phyloP scores from a whole-genome alignment of 2,888 invertebrate species.

The Thera obeliscata region DNA sequence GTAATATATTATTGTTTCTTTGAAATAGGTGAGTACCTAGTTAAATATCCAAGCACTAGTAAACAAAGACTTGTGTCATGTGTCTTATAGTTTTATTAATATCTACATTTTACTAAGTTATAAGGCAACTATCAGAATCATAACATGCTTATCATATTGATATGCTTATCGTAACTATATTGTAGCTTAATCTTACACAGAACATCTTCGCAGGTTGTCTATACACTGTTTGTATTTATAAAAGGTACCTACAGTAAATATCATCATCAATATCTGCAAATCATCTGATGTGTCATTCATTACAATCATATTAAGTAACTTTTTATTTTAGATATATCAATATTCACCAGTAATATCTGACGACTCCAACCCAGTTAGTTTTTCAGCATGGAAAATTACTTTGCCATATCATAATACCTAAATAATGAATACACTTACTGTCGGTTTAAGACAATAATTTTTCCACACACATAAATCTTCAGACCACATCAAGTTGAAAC shows the following conservation, averaged over 20 bases:
- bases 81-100: no score
- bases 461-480: neutral
- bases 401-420: neutral
- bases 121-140: no score
- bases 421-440: neutral
- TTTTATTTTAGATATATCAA: no score
- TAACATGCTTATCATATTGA: no score
- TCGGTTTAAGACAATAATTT: neutral
- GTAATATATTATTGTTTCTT: neutral
- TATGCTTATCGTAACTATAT: no score
- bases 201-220: neutral
- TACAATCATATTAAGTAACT: no score
- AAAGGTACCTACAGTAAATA: neutral
- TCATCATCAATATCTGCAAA: constrained; percentile 1
- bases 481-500: neutral
- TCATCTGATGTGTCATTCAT: neutral
- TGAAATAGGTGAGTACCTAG: neutral
- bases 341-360: no score
- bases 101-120: no score
- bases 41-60: neutral
- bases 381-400: no score
- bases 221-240: no score
- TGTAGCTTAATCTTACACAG: no score
- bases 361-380: no score
- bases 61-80: neutral